Conservation (phyloP, 2,888 invertebrate species). For the Caenorhabditis zanzibari region DNA sequence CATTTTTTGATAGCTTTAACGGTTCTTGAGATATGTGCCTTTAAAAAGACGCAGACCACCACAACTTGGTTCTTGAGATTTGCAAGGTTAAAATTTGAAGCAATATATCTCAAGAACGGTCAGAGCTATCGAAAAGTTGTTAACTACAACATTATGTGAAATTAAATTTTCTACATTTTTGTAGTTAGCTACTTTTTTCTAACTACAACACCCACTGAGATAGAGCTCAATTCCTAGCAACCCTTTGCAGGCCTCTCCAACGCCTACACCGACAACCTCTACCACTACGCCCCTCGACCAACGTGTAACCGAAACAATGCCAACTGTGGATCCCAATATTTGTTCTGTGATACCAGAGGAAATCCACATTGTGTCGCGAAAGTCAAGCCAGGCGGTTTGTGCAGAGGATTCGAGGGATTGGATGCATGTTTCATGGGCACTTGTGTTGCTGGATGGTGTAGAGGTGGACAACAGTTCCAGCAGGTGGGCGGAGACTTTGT, state of each 20-base stretch:
- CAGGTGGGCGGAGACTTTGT: neutral
- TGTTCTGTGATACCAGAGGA: slow-evolving; percentile 77
- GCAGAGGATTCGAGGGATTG: slow-evolving; percentile 80
- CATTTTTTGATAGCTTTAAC: too few relatives aligned
- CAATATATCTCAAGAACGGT: too few relatives aligned
- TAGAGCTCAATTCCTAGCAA: too few relatives aligned
- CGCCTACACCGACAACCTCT: slow-evolving; percentile 80
- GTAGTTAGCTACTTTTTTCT: too few relatives aligned
- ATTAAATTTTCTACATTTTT: too few relatives aligned
- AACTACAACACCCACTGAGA: too few relatives aligned
- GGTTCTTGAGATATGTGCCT: too few relatives aligned
- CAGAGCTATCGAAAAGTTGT: too few relatives aligned
- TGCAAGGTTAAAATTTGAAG: too few relatives aligned
- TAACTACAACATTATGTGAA: too few relatives aligned
- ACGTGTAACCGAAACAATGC: slow-evolving; percentile 77
- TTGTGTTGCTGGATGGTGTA: slow-evolving; percentile 79
- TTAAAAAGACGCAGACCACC: too few relatives aligned
- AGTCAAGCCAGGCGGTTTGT: slow-evolving; percentile 75
- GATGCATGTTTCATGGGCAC: slow-evolving; percentile 79
- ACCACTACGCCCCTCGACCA: slow-evolving; percentile 80
- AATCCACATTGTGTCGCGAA: slow-evolving; percentile 82
- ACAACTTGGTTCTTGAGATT: too few relatives aligned
- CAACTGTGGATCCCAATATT: slow-evolving; percentile 76
- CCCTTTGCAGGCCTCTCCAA: slow-evolving; percentile 23
- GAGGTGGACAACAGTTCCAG: slow-evolving; percentile 73